phyloP scores from a whole-genome alignment of 2,888 invertebrate species.

The Pseudococcus jackbeardsleyi region DNA sequence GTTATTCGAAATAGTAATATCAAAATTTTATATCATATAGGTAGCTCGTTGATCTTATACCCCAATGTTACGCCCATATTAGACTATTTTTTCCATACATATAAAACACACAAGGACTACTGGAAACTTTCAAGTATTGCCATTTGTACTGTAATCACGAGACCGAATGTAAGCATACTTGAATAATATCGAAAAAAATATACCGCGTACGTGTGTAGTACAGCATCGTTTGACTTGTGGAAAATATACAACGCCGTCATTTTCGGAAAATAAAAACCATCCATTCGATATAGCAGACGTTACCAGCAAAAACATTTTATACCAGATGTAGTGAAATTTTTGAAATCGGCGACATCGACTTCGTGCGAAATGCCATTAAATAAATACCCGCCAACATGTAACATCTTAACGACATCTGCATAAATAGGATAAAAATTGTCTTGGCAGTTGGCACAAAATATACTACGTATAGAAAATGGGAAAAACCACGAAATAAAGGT shows the following conservation, averaged over 20 bases:
- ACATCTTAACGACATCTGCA: constrained; percentile 7
- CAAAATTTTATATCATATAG: not conserved
- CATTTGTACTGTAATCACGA: constrained; percentile 5
- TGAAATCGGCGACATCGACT: not conserved
- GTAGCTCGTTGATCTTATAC: not conserved
- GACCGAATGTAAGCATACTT: not conserved
- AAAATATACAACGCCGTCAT: not conserved
- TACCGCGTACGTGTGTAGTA: not conserved
- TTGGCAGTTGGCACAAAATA: not conserved
- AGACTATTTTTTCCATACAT: not conserved
- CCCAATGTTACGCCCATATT: not conserved
- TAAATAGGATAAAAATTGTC: constrained; percentile 17
- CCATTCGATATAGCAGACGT: not conserved
- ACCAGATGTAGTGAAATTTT: not conserved
- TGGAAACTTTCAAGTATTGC: constrained; percentile 13
- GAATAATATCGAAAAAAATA: not conserved
- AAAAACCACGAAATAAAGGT: not conserved
- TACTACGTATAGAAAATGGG: not conserved
- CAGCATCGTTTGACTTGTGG: not conserved
- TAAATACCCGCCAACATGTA: constrained; percentile 8
- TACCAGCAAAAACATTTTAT: not conserved
- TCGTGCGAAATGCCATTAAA: not conserved
- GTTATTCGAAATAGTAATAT: not conserved
- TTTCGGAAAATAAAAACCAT: not conserved
- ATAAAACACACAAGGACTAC: not conserved